A percentile compares a stretch with the other conserved stretches of the same genome.
Evolutionary conservation across 2,888 invertebrate genomes (phyloP).

Genomic region (Acanthosepion lycidas): DNA sequence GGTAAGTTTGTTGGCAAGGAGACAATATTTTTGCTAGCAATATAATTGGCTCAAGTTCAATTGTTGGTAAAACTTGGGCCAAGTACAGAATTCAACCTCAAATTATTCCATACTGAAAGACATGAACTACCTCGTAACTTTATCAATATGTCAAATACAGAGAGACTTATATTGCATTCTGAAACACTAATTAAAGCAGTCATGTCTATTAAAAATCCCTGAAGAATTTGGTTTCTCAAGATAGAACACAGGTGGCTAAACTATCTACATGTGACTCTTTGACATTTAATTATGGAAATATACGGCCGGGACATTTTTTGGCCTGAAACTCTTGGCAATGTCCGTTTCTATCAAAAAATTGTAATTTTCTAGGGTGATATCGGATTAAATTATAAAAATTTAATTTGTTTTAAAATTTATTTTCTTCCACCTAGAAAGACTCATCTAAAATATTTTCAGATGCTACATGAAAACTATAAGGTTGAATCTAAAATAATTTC

Average conservation of each 20-base stretch:
- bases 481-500: no score
- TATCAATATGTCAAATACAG: slow-evolving; percentile 24
- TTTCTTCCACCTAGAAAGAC: no score
- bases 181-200: not conserved
- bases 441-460: no score
- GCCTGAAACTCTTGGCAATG: no score
- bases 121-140: not conserved
- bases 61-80: not conserved
- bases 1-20: not conserved
- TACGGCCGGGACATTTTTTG: no score
- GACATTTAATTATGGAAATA: not conserved
- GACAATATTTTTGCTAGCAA: not conserved
- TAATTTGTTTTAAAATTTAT: no score
- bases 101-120: slow-evolving; percentile 11
- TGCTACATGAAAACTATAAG: no score
- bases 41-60: slow-evolving; percentile 17
- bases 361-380: no score
- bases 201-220: slow-evolving; percentile 16
- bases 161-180: not conserved
- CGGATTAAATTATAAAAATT: no score
- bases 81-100: not conserved
- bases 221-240: slow-evolving; percentile 5
- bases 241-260: not conserved
- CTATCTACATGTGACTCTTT: not conserved
- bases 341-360: no score